Evolutionary conservation across 2,888 invertebrate species (phyloP).

Genomic region (Theristus sp.): DNA sequence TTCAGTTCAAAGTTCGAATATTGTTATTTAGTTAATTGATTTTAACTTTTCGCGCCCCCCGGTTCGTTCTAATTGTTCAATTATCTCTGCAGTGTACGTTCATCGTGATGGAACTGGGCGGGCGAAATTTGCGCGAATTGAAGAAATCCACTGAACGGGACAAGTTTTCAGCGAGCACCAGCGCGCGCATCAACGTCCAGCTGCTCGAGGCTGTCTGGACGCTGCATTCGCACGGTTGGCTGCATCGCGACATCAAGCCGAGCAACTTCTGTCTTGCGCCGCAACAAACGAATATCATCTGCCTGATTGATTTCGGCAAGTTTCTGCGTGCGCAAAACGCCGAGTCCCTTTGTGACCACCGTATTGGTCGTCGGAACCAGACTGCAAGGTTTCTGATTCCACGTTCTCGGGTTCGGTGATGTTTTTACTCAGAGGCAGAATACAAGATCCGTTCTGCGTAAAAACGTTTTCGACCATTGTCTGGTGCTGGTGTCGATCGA

Average conservation of each 20-base stretch:
- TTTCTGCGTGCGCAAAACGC: background rate
- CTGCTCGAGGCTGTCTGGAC: conserved; percentile 5
- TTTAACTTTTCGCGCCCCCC: too few relatives aligned
- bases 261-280: conserved; percentile 7
- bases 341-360: background rate
- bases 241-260: conserved; percentile 10
- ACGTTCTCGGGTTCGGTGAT: too few relatives aligned
- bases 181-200: conserved; percentile 3
- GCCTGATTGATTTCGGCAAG: conserved; percentile 5
- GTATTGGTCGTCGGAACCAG: too few relatives aligned
- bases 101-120: conserved; percentile 8
- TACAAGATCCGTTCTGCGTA: too few relatives aligned
- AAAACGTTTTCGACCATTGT: too few relatives aligned
- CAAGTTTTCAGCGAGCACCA: conserved; percentile 5
- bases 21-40: too few relatives aligned
- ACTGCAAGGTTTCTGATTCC: too few relatives aligned
- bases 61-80: too few relatives aligned
- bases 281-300: background rate
- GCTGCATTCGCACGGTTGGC: conserved; percentile 5
- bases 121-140: conserved; percentile 8
- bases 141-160: conserved; percentile 5
- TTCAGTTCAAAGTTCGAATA: too few relatives aligned
- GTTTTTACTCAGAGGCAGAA: too few relatives aligned
- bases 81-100: background rate
- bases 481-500: too few relatives aligned